Evolutionary conservation across 2,888 invertebrate species (phyloP), one percentile per base, ranked within the genome.

Genomic region (Lobophora halterata): DNA sequence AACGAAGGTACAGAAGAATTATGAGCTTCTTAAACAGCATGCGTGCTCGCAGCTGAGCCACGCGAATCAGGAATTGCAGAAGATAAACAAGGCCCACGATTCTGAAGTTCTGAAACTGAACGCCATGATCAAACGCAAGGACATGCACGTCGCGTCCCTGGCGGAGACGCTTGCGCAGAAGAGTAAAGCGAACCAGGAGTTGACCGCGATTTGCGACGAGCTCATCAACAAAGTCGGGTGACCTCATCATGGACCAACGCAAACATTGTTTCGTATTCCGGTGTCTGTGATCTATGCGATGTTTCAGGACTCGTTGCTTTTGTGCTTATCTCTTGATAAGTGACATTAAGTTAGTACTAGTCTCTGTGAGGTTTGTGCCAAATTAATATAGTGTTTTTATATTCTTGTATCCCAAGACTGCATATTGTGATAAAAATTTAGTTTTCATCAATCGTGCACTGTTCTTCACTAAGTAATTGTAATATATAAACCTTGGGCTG

Each of bases 141-240:
- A 98, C 66, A 90, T 98, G 52, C 93, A 95, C 55, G 91, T 93
- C 32, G 92, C 92, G 46, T 95, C 96, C 2, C 80, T 97, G 32
- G 93, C 95, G 63, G 94, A 95, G 63, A 91, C 93, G 28, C 87
- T 97, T 20, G 92, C 94, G 48, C 97, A 97, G 71, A 97, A 97
- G 85, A 91, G 91, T 1, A 94, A 95, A 74, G 97, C 97, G 69
- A 97, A 97, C 70, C 91, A 92, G 55, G 96, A 97, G 76, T 86
- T 98, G 58, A 93, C 97, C 29, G 93, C 94, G 59, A 95, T 98
- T 65, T 95, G 97, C 88, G 97, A 97, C 88, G 97, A 97, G 83
- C 91, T 98, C 42, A 96, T 98, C 65, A 89, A 89, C 58, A 88
- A 85, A 77, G 87, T 88, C 40, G 80, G 79, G 33, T 86, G 73